Percentiles rank a stretch among this genome's conserved stretches.
Conservation (phyloP, 2,797 vertebrate genomes). For the Chanos chanos region DNA sequence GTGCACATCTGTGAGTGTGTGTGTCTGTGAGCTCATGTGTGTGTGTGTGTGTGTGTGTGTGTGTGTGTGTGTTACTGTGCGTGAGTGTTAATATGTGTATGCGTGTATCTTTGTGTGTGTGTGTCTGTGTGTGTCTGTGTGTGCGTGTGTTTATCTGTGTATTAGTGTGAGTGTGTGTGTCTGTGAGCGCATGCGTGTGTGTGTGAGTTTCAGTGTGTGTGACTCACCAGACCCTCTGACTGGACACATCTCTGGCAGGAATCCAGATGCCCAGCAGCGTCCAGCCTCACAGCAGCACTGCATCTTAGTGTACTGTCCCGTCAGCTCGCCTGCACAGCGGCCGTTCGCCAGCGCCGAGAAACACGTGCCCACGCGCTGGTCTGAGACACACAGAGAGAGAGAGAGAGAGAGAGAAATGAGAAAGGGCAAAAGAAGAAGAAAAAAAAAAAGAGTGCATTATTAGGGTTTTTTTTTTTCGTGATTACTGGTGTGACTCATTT, state of each 20-base stretch:
- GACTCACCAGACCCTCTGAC: slow-evolving; percentile 90
- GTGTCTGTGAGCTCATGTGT: background rate
- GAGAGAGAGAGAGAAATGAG: background rate
- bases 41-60: too few species aligned
- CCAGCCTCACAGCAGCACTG: slow-evolving; percentile 95
- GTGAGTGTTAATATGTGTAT: background rate
- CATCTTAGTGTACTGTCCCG: slow-evolving; percentile 85
- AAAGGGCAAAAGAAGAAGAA: background rate
- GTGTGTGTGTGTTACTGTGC: background rate
- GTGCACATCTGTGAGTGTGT: background rate
- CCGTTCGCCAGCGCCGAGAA: slow-evolving; percentile 88
- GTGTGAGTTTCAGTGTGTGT: too few species aligned
- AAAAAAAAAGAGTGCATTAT: too few species aligned
- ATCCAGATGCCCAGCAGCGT: slow-evolving; percentile 89
- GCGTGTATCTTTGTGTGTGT: background rate
- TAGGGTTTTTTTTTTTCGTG: too few species aligned
- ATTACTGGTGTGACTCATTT: too few species aligned
- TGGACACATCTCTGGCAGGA: slow-evolving; percentile 91
- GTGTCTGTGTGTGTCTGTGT: too few species aligned
- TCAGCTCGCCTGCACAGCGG: slow-evolving; percentile 85
- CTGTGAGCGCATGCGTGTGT: background rate
- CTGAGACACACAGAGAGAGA: slow-evolving; percentile 58
- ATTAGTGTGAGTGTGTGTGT: background rate
- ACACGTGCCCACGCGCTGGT: slow-evolving; percentile 89
- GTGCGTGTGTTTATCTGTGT: background rate